phyloP scores from a whole-genome alignment of 2,113 vertebrate species.

The Pterocles orientalis region DNA sequence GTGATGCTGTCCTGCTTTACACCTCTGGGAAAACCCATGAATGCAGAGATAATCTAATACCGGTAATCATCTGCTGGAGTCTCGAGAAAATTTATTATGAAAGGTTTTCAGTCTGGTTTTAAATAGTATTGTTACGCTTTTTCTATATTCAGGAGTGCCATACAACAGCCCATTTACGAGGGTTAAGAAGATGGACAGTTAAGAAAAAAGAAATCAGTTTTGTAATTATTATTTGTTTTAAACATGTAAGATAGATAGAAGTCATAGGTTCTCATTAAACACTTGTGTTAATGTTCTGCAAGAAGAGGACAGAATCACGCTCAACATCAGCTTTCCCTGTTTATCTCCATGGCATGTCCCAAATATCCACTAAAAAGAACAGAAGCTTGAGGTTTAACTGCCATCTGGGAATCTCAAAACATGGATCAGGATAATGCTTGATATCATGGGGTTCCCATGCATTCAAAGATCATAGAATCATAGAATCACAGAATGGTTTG shows the following conservation, averaged over 20 bases:
- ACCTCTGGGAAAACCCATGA: neutral
- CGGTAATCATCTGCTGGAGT: neutral
- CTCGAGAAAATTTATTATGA: neutral
- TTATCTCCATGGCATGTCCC: neutral
- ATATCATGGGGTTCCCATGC: neutral
- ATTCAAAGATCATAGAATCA: neutral
- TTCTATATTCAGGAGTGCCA: neutral
- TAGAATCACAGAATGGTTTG: too few species aligned
- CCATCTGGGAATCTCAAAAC: neutral
- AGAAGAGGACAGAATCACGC: neutral
- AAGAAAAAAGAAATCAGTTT: neutral
- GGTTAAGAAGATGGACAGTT: neutral
- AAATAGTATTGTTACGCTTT: neutral
- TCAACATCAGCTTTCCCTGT: neutral
- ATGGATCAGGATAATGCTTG: neutral
- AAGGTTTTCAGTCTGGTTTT: neutral
- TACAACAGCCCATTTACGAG: neutral
- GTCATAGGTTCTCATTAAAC: neutral
- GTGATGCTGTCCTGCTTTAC: neutral
- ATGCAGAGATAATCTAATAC: neutral
- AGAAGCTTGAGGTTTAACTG: neutral
- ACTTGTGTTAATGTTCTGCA: rapidly evolving
- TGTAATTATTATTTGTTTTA: neutral
- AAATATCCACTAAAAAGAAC: neutral
- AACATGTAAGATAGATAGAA: neutral